These are phyloP conservation scores for Callosobruchus maculatus DNA, from an alignment of 2,888 invertebrate genomes.

Conservation along the genomic window DNA sequence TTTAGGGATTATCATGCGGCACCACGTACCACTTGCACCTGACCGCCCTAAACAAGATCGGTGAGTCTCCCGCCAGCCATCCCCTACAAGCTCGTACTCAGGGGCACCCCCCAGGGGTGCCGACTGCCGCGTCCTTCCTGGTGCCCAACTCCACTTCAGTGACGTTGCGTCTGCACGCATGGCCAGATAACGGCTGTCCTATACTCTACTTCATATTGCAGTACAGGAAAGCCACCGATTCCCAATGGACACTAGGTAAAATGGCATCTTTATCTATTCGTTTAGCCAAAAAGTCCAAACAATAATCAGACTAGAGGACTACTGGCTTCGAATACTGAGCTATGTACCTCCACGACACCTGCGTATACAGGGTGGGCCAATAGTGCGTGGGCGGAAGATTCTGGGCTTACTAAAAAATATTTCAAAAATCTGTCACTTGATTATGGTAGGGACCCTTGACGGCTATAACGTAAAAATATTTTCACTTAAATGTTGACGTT, in stretches of 20 bases:
- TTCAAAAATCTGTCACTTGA: no score
- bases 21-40: conserved; percentile 70
- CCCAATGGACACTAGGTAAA: conserved; percentile 65
- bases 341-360: no score
- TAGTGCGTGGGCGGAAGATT: no score
- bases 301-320: no score
- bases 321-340: no score
- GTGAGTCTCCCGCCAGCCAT: conserved; percentile 65
- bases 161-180: conserved; percentile 61
- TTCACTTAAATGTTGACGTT: no score
- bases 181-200: conserved; percentile 74
- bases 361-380: no score
- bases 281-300: no score
- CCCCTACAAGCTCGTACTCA: conserved; percentile 67
- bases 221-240: conserved; percentile 61
- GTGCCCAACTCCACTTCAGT: conserved; percentile 70
- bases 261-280: background rate
- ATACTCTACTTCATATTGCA: conserved; percentile 67
- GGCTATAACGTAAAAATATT: no score
- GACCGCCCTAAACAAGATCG: conserved; percentile 69
- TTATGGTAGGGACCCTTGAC: no score
- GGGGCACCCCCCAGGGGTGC: conserved; percentile 68
- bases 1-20: conserved; percentile 62
- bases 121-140: conserved; percentile 60
- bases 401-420: no score